These are phyloP conservation scores for Venustaconcha ellipsiformis DNA, from an alignment of 1,140 invertebrate species.

Conservation along the genomic window DNA sequence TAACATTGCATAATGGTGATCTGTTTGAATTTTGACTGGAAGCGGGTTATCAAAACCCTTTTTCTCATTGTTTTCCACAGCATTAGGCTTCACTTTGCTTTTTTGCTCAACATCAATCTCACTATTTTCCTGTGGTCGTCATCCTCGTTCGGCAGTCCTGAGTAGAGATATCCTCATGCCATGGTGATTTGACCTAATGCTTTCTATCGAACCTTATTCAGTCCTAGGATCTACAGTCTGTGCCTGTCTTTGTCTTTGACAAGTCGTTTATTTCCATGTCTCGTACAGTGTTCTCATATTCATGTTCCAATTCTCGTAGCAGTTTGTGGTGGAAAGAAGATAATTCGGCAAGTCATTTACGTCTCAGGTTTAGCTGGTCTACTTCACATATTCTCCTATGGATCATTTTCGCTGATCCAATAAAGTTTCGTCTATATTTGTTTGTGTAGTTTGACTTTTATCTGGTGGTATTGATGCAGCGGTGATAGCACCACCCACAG, in stretches of 20 bases:
- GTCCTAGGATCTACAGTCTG: neutral
- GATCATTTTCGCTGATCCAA: too few species aligned
- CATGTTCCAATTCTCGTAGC: too few species aligned
- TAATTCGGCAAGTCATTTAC: too few species aligned
- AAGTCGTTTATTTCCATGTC: neutral
- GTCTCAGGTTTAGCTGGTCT: too few species aligned
- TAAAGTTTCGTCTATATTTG: too few species aligned
- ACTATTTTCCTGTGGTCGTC: neutral
- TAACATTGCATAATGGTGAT: neutral
- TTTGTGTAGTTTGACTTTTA: too few species aligned
- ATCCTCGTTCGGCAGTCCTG: neutral
- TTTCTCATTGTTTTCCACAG: conserved; percentile 1
- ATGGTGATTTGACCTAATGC: neutral
- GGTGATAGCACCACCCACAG: too few species aligned
- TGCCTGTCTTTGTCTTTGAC: neutral
- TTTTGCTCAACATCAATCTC: neutral
- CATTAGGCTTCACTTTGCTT: neutral
- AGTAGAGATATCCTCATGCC: too few species aligned
- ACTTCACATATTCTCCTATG: too few species aligned
- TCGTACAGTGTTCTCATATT: neutral
- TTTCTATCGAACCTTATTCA: neutral
- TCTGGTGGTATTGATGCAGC: too few species aligned
- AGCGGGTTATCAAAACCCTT: neutral
- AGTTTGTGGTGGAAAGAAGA: too few species aligned
- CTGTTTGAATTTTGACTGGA: conserved; percentile 3